Conservation (phyloP, 1,140 invertebrate genomes). For the Alviniconcha marisindica region DNA sequence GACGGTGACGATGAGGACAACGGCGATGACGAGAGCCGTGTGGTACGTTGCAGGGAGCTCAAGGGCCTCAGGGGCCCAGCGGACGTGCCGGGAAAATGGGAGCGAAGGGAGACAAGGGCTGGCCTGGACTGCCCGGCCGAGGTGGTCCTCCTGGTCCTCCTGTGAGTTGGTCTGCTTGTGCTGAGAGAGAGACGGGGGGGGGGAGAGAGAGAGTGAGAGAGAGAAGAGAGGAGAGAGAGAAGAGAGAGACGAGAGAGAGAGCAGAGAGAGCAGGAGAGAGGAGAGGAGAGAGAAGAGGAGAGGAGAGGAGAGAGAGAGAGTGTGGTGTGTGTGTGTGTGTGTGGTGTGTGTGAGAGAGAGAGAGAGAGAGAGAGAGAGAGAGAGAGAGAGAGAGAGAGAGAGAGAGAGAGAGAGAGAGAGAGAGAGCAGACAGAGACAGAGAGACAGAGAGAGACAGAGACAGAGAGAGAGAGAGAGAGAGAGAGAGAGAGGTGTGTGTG, state of each 20-base stretch:
- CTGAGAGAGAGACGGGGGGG: no score
- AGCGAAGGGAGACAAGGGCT: conserved; percentile 86
- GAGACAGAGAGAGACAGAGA: neutral
- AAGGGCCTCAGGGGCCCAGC: neutral
- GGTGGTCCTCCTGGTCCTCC: conserved; percentile 76
- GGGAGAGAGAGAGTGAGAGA: neutral
- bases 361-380: neutral
- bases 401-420: neutral
- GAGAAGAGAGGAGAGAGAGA: neutral
- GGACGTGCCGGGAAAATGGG: neutral
- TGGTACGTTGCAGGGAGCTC: conserved; percentile 14
- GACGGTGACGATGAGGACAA: no score
- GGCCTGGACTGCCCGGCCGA: conserved; percentile 84
- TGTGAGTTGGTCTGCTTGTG: no score
- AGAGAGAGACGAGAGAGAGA: neutral
- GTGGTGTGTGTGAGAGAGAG: neutral
- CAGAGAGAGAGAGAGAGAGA: neutral
- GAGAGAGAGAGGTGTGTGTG: neutral
- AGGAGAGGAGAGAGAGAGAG: neutral
- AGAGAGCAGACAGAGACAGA: neutral
- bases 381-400: neutral
- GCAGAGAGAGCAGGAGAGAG: neutral
- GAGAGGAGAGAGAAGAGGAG: neutral
- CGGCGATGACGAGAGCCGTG: no score
- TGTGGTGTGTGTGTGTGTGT: neutral